Evolutionary conservation across 2,888 invertebrate genomes (phyloP), one percentile per base, ranked within the genome.

Genomic region (Agrotis ipsilon): DNA sequence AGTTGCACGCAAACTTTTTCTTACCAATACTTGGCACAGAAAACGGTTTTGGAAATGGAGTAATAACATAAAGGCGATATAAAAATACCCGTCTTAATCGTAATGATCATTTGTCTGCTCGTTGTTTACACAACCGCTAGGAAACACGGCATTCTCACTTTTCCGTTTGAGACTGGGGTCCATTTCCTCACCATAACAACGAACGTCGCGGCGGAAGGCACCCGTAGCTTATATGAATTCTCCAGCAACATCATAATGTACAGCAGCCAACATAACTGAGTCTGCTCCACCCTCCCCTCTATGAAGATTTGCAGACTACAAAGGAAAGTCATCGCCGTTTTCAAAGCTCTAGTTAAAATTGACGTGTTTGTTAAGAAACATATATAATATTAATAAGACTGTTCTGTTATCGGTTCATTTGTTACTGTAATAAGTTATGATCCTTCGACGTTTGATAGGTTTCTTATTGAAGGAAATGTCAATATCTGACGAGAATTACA

Each of bases 141-240:
- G 68, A 77, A 84, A 77, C 78, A 87, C 81, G 80, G 84, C 86
- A 88, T 89, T 86, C 86, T 87, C 90, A 87, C 88, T 90, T 88
- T 93, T 92, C 93, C 93, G 90, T 88, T 91, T 83, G 72, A 84
- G 79, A 81, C 88, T 80, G 76, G 80, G 83, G 82, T 92, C 92
- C 91, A 94, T 94, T 94, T 94, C 94, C 94, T 90, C 85, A 79
- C 87, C 89, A 89, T 90, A 91, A 92, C 90, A 88, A 87, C 87
- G 72, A 85, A 85, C 87, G 86, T 84, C 87, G 87, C 83, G 81
- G 85, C 91, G 92, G 91, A 92, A 93, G 89, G 86, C 91, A 86
- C 87, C 88, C 87, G 87, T 89, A 84, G 88, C 90, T 90, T 91
- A 89, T 92, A 92, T 92, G 92, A 94, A 92, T 92, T 92, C 91